phyloP scores from a whole-genome alignment of 30 jellyfish, hydroid and myxozoan species.

The Sanderia malayensis region DNA sequence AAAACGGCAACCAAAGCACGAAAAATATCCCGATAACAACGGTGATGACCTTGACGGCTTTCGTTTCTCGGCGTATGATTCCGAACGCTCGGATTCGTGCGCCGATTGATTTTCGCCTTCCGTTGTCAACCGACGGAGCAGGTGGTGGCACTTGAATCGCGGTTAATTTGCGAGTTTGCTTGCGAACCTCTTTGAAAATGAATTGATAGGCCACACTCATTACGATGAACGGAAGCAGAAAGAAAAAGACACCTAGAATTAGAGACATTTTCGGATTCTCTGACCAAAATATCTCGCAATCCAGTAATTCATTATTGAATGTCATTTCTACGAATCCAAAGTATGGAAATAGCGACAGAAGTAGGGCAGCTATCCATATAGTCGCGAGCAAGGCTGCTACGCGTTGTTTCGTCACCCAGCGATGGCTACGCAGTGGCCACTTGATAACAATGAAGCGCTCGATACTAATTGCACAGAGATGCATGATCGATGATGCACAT shows the following conservation, averaged over 20 bases:
- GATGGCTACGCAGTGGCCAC: constrained; percentile 60
- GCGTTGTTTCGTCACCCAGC: constrained; percentile 44
- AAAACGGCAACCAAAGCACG: constrained; percentile 78
- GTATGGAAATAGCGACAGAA: constrained; percentile 73
- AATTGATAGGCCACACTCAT: constrained; percentile 52
- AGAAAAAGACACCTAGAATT: constrained; percentile 37
- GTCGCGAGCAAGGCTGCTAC: constrained; percentile 22
- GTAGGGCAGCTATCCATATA: constrained; percentile 71
- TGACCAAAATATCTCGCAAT: constrained; percentile 69
- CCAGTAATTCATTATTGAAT: constrained; percentile 55
- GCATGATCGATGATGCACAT: constrained; percentile 77
- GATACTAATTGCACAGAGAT: constrained; percentile 74
- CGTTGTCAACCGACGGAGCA: not conserved
- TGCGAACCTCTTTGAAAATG: constrained; percentile 55
- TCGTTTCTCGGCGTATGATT: constrained; percentile 61
- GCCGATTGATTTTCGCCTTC: constrained; percentile 6
- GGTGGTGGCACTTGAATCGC: constrained; percentile 24
- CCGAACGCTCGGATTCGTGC: constrained; percentile 26
- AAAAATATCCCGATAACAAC: constrained; percentile 83
- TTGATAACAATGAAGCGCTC: constrained; percentile 75
- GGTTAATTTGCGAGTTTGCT: constrained; percentile 59
- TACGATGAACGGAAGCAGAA: constrained; percentile 51
- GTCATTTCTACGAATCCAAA: constrained; percentile 56
- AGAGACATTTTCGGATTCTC: constrained; percentile 58
- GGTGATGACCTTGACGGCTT: constrained; percentile 73